phyloP scores from a whole-genome alignment of 1,140 invertebrate genomes.

The Trigoniulus corallinus region DNA sequence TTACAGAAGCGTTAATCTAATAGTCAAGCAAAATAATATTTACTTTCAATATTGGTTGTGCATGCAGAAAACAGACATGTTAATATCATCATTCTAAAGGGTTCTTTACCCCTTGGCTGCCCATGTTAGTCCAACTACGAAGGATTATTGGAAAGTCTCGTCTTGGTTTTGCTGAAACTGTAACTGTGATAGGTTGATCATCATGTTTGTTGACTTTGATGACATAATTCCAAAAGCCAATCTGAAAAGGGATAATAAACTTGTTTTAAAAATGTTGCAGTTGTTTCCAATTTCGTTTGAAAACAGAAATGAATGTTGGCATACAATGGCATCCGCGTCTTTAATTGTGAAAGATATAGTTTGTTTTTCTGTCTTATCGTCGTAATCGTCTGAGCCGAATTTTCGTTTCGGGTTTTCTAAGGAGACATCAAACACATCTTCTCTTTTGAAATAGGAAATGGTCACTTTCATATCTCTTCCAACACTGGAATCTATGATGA shows the following conservation, averaged over 20 bases:
- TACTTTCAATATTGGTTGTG: neutral
- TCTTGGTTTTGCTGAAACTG: neutral
- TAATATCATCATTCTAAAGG: neutral
- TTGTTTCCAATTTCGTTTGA: no score
- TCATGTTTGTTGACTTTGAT: neutral
- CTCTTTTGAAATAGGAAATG: neutral
- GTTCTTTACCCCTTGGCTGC: neutral
- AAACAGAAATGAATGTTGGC: neutral
- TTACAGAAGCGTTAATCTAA: constrained; percentile 9
- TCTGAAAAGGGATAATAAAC: neutral
- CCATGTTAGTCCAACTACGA: neutral
- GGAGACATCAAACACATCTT: neutral
- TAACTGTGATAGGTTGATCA: constrained; percentile 1
- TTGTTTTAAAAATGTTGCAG: neutral
- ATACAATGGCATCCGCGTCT: neutral
- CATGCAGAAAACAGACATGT: no score
- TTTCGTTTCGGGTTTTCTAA: neutral
- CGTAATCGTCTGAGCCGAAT: neutral
- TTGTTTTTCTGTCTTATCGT: neutral
- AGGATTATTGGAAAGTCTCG: neutral
- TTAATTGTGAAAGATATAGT: neutral
- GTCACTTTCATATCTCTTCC: neutral
- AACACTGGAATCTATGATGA: neutral
- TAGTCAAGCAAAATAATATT: neutral
- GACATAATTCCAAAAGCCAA: neutral